Evolutionary conservation across 2,113 vertebrate genomes (phyloP), one percentile per base, ranked within the genome.

Genomic region (Oenanthe melanoleuca): DNA sequence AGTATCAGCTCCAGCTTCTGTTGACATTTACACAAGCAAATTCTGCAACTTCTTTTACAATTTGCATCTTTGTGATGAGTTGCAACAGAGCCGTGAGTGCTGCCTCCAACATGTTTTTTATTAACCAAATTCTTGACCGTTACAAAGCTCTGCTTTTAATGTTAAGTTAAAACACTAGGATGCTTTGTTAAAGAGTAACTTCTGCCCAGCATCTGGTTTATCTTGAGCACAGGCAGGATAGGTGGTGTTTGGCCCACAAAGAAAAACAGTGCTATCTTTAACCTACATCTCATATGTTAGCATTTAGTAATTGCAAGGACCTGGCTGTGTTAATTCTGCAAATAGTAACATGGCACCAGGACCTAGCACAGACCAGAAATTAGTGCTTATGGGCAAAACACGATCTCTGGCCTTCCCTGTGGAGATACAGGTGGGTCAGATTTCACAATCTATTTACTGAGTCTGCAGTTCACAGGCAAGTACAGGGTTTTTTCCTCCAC

Each of bases 361-460:
- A 77, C 52, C 71, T 42, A 92, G 74, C 31, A 64, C 56, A 89
- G 64, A 80, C 11, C 50, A 91, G 66, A 94, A 96, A 93, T 74
- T 86, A 77, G 86, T 53, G 89, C 64, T 82, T 80, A 63, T 7
- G 31, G 60, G 86, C 66, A 95, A 94, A 96, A 88, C 1, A 6
- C 0, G 2, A 70, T 88, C 90, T 72, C 79, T 90, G 79, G 60
- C 80, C 88, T 83, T 71, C 10, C 5, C 70, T 71, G 44, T 24
- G 53, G 88, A 90, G 72, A 88, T 38, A 90, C 56, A 89, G 40
- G 31, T 13, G 4, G 88, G 56, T 94, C 90, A 94, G 64, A 74
- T 96, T 93, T 90, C 95, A 89, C 88, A 94, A 89, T 80, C 44
- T 94, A 10, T 96, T 96, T 95, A 95, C 88, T 11, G 31, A 86